Conservation (phyloP, 2,888 invertebrate species). For the Chirona hameri region DNA sequence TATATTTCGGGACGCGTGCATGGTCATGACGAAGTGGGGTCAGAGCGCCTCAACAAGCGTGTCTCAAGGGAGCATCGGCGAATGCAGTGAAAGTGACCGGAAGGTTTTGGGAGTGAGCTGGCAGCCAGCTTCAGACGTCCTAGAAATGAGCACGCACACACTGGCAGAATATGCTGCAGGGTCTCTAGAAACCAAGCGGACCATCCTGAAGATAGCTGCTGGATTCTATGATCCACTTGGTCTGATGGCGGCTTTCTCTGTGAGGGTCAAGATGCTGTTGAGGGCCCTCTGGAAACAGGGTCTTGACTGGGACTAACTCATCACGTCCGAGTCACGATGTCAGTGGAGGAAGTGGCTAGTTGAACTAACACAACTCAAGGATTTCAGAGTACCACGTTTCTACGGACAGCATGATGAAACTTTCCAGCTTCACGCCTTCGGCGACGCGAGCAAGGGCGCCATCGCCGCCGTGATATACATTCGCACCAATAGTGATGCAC, state of each 20-base stretch:
- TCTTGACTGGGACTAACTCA: neutral
- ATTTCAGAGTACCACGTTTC: neutral
- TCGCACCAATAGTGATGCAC: neutral
- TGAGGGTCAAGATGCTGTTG: neutral
- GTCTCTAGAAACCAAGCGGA: neutral
- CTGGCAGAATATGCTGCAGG: neutral
- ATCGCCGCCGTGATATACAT: neutral
- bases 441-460: neutral
- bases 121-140: neutral
- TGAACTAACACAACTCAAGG: neutral
- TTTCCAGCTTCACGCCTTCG: neutral
- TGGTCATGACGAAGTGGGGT: no score
- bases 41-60: no score
- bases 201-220: neutral
- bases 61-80: no score
- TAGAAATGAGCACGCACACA: neutral
- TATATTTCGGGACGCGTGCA: no score
- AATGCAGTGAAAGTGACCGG: neutral
- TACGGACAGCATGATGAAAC: neutral
- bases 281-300: neutral
- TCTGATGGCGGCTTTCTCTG: neutral
- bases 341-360: neutral
- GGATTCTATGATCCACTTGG: neutral
- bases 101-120: neutral
- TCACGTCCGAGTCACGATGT: neutral